Percentiles rank a stretch among this genome's conserved stretches.
Evolutionary conservation across 2,888 invertebrate species (phyloP).

Genomic region (Neoascia interrupta): DNA sequence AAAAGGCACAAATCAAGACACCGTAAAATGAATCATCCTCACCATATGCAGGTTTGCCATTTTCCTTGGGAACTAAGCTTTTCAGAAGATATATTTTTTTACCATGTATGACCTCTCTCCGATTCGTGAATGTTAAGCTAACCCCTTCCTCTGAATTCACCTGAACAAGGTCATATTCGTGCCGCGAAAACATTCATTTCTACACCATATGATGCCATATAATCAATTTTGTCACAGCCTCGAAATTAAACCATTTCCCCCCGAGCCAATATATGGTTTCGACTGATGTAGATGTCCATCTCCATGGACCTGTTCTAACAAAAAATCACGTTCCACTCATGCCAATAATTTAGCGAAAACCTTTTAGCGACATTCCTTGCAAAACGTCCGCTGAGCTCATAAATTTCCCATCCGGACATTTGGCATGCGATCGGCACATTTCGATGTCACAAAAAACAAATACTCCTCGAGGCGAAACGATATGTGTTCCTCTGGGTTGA

Average conservation of each 20-base stretch:
- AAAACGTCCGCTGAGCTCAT: slow-evolving; percentile 38
- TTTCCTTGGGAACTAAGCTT: no score
- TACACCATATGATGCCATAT: neutral
- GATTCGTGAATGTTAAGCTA: no score
- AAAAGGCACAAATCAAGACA: no score
- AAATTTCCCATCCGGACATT: slow-evolving; percentile 43
- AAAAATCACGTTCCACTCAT: neutral
- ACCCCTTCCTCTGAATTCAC: no score
- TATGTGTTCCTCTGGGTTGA: neutral
- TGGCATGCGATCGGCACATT: slow-evolving; percentile 66
- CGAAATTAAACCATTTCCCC: neutral
- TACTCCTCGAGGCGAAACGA: slow-evolving; percentile 5
- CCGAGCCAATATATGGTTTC: neutral
- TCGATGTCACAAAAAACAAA: slow-evolving; percentile 51
- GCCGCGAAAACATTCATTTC: slow-evolving; percentile 4
- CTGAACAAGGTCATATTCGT: slow-evolving; percentile 14
- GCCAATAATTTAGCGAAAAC: slow-evolving; percentile 37
- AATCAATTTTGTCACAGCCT: neutral
- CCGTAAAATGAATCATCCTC: no score
- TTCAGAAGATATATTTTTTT: no score
- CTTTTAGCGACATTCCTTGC: slow-evolving; percentile 50
- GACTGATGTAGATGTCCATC: neutral
- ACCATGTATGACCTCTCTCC: no score
- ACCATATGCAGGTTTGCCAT: no score
- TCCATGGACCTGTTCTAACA: no score